Conservation (phyloP, 2,888 invertebrate species). For the Acholoe squamosa region DNA sequence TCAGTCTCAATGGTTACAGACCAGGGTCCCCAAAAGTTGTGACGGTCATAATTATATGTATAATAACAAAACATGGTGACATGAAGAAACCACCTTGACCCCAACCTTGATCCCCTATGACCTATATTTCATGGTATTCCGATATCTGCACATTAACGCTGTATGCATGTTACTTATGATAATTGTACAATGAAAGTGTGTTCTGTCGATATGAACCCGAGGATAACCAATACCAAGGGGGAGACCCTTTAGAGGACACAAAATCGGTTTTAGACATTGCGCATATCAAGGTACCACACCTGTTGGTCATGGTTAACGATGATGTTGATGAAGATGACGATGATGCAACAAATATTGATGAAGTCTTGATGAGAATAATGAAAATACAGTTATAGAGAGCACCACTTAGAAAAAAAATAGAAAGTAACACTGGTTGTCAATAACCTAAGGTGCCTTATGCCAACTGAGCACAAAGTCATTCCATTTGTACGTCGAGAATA, state of each 20-base stretch:
- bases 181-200: conserved; percentile 43
- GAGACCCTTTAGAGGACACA: not conserved
- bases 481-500: not conserved
- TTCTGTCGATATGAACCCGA: not conserved
- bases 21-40: conserved; percentile 13
- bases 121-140: conserved; percentile 35
- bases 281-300: conserved; percentile 41
- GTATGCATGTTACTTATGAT: conserved; percentile 23
- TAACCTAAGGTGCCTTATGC: conserved; percentile 26
- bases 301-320: conserved; percentile 9
- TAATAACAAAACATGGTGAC: conserved; percentile 51
- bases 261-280: not conserved
- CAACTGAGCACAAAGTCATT: not conserved
- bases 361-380: conserved; percentile 22
- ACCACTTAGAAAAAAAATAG: conserved; percentile 53
- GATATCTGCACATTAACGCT: not conserved
- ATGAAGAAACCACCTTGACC: conserved; percentile 9
- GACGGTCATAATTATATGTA: conserved; percentile 33
- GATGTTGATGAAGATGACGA: not conserved
- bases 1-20: not conserved
- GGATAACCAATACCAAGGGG: conserved; percentile 1
- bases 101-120: conserved; percentile 24
- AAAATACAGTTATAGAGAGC: conserved; percentile 56
- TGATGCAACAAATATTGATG: conserved; percentile 36
- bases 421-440: conserved; percentile 36